These are phyloP conservation scores for Caenorhabditis sinica DNA, from an alignment of 2,888 invertebrate genomes.

Conservation along the genomic window DNA sequence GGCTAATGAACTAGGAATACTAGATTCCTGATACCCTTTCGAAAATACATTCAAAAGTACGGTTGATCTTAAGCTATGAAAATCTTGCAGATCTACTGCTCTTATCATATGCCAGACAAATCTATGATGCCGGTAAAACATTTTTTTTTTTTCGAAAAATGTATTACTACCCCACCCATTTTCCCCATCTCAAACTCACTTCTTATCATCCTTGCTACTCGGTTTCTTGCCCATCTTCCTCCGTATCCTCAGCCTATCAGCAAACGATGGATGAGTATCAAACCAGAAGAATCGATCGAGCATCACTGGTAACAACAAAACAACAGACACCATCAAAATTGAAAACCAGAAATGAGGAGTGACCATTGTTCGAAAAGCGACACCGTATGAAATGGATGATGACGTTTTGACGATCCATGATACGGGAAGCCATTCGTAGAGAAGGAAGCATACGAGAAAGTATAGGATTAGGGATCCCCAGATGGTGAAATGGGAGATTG, in stretches of 20 bases:
- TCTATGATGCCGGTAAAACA: no score
- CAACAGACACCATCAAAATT: slow-evolving; percentile 79
- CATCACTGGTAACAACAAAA: slow-evolving; percentile 82
- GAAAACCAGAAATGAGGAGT: slow-evolving; percentile 84
- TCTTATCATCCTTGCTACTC: slow-evolving; percentile 75
- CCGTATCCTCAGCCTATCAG: slow-evolving; percentile 93
- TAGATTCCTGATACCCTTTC: no score
- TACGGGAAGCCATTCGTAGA: slow-evolving; percentile 88
- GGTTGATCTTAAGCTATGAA: no score
- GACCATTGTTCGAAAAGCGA: slow-evolving; percentile 79
- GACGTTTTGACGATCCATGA: slow-evolving; percentile 73
- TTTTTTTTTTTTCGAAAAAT: no score
- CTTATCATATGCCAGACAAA: no score
- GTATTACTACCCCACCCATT: no score
- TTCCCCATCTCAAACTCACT: no score
- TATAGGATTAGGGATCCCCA: slow-evolving; percentile 98
- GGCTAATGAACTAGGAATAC: no score
- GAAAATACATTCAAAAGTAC: no score
- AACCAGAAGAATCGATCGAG: slow-evolving; percentile 94
- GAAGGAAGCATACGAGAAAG: slow-evolving; percentile 93
- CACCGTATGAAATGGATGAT: slow-evolving; percentile 78
- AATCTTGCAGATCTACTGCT: no score
- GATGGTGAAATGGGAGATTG: slow-evolving; percentile 96
- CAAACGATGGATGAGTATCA: slow-evolving; percentile 93
- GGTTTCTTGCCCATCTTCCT: slow-evolving; percentile 85